These are phyloP conservation scores for Crepidodera aurea DNA, from an alignment of 2,888 invertebrate genomes.

Conservation along the genomic window DNA sequence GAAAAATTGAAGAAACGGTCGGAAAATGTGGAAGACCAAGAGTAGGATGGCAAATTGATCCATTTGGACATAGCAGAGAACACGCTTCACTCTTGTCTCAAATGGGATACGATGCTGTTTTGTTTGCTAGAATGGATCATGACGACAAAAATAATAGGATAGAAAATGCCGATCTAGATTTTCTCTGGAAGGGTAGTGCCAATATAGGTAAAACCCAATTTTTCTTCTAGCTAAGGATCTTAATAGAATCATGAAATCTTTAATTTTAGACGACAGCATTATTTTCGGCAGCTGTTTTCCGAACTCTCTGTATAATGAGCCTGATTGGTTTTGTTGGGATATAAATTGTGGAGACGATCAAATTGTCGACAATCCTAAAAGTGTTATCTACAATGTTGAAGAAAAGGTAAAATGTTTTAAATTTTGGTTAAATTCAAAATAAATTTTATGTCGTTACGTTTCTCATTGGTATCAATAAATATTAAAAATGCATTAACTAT, in stretches of 20 bases:
- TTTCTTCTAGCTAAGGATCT: too few species aligned
- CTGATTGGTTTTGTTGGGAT: constrained; percentile 71
- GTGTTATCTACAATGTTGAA: constrained; percentile 67
- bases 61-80: constrained; percentile 81
- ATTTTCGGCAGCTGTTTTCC: constrained; percentile 42
- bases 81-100: constrained; percentile 72
- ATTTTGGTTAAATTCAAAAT: too few species aligned
- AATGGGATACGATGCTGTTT: constrained; percentile 77
- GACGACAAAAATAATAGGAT: constrained; percentile 69
- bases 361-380: constrained; percentile 65
- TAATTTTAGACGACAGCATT: constrained; percentile 55
- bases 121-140: constrained; percentile 75
- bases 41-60: constrained; percentile 87
- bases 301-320: constrained; percentile 62
- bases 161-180: constrained; percentile 70
- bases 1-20: constrained; percentile 65
- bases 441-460: too few species aligned
- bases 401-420: constrained; percentile 43
- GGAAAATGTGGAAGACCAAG: constrained; percentile 78
- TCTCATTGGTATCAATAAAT: too few species aligned
- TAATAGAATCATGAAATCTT: too few species aligned
- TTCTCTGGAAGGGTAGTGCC: constrained; percentile 74
- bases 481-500: too few species aligned
- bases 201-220: constrained; percentile 62
- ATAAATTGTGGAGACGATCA: constrained; percentile 60